Base-by-base conservation (phyloP, 2,797 vertebrate genomes). In the Danio choprae region DNA sequence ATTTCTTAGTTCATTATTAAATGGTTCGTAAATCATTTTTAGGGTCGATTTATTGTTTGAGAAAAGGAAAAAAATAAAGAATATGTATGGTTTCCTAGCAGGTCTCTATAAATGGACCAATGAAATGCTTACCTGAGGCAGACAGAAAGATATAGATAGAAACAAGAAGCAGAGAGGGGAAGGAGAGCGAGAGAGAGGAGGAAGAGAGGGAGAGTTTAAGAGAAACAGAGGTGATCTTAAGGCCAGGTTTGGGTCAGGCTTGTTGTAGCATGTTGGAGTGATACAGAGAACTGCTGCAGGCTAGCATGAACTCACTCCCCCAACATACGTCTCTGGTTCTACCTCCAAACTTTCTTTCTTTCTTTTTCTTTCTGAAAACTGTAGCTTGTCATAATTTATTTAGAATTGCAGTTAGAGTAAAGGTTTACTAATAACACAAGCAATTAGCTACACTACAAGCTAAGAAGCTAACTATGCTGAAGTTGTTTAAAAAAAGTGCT, bases 71-170 rank as follows among this genome's bases (percentile, higher is more conserved):
- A 29, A 29, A 3, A 29, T 29, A 29, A 29, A 29, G 29, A 29
- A 15, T 48, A 40, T 40, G 50, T 67, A 74, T 59, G n/a, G 36
- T 67, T 78, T 59, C 68, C 46, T 60, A 83, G 55, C 56, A 67
- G 62, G 48, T 78, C 67, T 69, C 58, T 18, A 60, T 60, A 51
- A 75, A 55, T 55, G 67, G 18, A 36, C 83, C 51, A 69, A 46
- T 72, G 67, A 71, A 84, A 60, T 3, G 15, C 65, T 69, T 36
- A 92, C 92, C 88, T 78, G 77, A 75, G 86, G 88, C 77, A 59
- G 77, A 70, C 65, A 63, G 65, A 71, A 38, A 68, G 59, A 64
- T 77, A 56, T 79, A 70, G 67, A 78, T 53, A 20, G 62, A 81
- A 69, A 83, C n/a, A 69, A 63, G 36, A 74, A 18, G 12, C 10